These are phyloP conservation scores for Platichthys flesus DNA, from an alignment of 2,113 vertebrate species.

Conservation along the genomic window DNA sequence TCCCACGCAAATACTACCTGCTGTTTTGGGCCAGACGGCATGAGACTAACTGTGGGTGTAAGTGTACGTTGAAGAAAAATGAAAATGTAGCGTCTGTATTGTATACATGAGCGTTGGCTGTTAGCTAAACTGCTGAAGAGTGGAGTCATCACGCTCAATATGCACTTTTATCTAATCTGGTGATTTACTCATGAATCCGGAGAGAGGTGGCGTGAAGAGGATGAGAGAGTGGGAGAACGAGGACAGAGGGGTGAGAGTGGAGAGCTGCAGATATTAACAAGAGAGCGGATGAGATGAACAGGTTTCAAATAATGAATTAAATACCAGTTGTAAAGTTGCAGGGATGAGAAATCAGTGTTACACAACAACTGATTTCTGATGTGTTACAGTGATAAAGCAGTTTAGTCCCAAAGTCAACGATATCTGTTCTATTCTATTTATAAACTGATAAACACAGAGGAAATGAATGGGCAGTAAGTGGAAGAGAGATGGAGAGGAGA, in stretches of 20 bases:
- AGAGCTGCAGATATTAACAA: conserved; percentile 50
- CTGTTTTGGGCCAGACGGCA: conserved; percentile 62
- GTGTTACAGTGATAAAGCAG: neutral
- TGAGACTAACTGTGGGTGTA: conserved; percentile 32
- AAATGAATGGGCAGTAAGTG: conserved; percentile 5
- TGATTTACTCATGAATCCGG: conserved; percentile 57
- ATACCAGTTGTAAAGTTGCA: conserved; percentile 1
- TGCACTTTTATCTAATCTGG: conserved; percentile 49
- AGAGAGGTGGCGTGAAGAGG: conserved; percentile 54
- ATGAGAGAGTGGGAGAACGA: conserved; percentile 47
- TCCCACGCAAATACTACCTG: conserved; percentile 63
- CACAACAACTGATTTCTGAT: neutral
- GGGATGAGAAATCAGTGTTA: neutral
- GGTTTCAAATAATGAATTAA: conserved; percentile 41
- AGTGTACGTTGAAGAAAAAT: conserved; percentile 23
- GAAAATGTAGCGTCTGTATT: conserved; percentile 6
- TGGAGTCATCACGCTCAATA: conserved; percentile 22
- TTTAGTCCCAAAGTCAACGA: neutral
- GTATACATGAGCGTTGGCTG: conserved; percentile 8
- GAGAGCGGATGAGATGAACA: conserved; percentile 39
- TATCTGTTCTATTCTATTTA: neutral
- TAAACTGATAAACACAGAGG: neutral
- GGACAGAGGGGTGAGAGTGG: conserved; percentile 53
- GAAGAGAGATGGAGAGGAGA: neutral
- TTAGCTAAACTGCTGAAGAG: conserved; percentile 27